phyloP scores from a whole-genome alignment of 2,888 invertebrate genomes.

The Therioaphis trifolii region DNA sequence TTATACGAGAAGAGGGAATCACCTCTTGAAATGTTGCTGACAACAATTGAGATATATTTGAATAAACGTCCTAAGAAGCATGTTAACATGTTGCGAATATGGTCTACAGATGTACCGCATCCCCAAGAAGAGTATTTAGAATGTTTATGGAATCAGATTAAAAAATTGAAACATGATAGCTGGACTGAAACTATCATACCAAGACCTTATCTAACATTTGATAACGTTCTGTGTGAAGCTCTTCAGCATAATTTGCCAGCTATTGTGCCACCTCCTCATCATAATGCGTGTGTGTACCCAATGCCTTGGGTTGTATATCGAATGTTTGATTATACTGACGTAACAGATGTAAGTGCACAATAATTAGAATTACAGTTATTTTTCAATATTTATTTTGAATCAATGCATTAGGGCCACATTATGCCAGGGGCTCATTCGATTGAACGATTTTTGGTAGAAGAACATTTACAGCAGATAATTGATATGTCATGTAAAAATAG shows the following conservation, averaged over 20 bases:
- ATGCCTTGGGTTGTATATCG: conserved; percentile 94
- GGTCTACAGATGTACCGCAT: conserved; percentile 94
- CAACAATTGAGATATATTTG: conserved; percentile 91
- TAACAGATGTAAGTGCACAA: conserved; percentile 78
- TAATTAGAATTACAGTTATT: background rate
- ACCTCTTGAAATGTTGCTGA: conserved; percentile 88
- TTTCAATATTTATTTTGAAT: conserved; percentile 54
- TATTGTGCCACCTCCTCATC: conserved; percentile 92
- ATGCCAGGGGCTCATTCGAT: conserved; percentile 97
- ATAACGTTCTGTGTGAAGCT: conserved; percentile 93
- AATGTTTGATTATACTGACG: conserved; percentile 99
- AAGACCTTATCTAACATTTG: conserved; percentile 94
- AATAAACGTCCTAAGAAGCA: conserved; percentile 94
- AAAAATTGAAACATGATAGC: conserved; percentile 90
- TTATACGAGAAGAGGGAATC: conserved; percentile 96
- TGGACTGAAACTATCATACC: conserved; percentile 98
- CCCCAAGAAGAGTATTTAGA: conserved; percentile 92
- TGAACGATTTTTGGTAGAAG: conserved; percentile 96
- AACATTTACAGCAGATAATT: conserved; percentile 93
- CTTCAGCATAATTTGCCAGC: conserved; percentile 93
- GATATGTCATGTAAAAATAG: conserved; percentile 88
- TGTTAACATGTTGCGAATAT: conserved; percentile 90
- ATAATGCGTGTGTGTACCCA: conserved; percentile 89
- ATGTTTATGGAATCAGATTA: conserved; percentile 94
- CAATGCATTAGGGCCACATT: conserved; percentile 73